phyloP scores from a whole-genome alignment of 2,888 invertebrate genomes.

The Flabesymbios commensalis region DNA sequence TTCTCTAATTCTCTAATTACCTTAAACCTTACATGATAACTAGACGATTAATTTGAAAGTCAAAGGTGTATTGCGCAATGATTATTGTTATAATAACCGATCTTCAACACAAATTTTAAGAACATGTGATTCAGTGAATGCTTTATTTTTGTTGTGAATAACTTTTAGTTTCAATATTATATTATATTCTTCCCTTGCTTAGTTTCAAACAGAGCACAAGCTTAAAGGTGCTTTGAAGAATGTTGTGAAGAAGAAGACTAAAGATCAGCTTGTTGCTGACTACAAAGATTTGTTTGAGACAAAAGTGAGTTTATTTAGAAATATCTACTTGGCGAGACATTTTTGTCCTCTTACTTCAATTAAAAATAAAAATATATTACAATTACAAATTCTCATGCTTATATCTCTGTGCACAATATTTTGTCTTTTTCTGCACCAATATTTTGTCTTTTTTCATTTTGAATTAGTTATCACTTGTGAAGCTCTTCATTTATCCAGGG shows the following conservation, averaged over 20 bases:
- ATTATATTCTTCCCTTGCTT: too few species aligned
- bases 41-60: too few species aligned
- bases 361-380: too few species aligned
- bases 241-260: conserved; percentile 36
- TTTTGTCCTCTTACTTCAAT: too few species aligned
- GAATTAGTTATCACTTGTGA: too few species aligned
- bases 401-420: too few species aligned
- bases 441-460: too few species aligned
- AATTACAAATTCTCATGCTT: too few species aligned
- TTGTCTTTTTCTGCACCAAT: too few species aligned
- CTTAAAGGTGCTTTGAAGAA: conserved; percentile 38
- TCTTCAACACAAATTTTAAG: background rate
- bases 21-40: background rate
- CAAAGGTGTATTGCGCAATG: background rate
- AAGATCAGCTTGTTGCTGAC: conserved; percentile 33
- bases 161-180: background rate
- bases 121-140: background rate
- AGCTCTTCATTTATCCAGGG: too few species aligned
- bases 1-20: background rate
- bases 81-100: background rate
- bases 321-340: too few species aligned
- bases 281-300: conserved; percentile 37
- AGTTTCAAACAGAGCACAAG: conserved; percentile 35
- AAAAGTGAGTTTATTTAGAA: conserved; percentile 33
- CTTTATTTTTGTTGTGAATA: background rate